Evolutionary conservation across 2,113 vertebrate species (phyloP), one percentile per base, ranked within the genome.

Genomic region (Pogonocichla stellata): DNA sequence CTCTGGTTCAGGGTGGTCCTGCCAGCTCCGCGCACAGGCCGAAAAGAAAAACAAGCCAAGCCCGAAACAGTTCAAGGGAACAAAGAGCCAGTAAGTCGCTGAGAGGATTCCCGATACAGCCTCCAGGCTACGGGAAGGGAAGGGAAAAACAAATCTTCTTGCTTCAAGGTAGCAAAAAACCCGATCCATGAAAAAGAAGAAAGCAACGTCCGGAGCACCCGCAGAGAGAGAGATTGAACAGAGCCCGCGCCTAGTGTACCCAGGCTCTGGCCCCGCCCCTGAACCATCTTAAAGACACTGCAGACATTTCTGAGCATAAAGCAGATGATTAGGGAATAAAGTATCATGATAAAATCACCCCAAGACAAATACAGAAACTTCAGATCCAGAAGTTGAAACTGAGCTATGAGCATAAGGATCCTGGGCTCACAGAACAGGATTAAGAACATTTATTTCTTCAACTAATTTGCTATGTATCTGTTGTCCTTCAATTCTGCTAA

Each of bases 1-100:
- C 20, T 34, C 0, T 0, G 26, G 28, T 15, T 38, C 12, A 18
- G 22, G 7, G 28, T 8, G 3, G 28, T 38, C 34, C n/a, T 19
- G 17, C 28, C 2, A 5, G 28, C 28, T 33, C 45, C 34, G 7
- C 2, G 0, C 7, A 15, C 9, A 16, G 34, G 45, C 28, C 34
- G 1, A 33, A 62, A 77, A 33, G 4, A 16, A 62, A 40, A 40
- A 40, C 6, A 26, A 26, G 34, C 6, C 57, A 61, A 50, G 45
- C 9, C 1, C 1, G 25, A 50, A 75, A 47, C 43, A 36, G 45
- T 16, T 19, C 22, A 50, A 61, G 9, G 16, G 22, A 77, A 33
- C 26, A 60, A 77, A 48, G 40, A 50, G 5, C 12, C 1, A 1
- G 48, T 26, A 50, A 50, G 24, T 26, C 26, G 14, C 57, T 6